Evolutionary conservation across 2,113 vertebrate genomes (phyloP).

Genomic region (Cebus imitator): DNA sequence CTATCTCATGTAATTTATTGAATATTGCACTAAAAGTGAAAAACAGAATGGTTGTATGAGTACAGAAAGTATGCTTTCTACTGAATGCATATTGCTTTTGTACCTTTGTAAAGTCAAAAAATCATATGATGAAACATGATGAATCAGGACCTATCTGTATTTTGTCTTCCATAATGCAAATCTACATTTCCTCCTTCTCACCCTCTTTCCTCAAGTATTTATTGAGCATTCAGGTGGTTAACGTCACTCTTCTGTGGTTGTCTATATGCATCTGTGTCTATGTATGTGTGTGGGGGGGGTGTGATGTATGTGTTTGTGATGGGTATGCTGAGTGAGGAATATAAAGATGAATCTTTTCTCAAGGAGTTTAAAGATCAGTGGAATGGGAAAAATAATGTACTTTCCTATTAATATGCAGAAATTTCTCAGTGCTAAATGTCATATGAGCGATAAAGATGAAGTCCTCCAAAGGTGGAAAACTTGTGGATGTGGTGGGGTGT

Average conservation of each 20-base stretch:
- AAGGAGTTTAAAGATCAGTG: neutral
- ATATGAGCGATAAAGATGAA: neutral
- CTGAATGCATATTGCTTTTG: neutral
- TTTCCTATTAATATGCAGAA: neutral
- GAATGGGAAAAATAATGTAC: neutral
- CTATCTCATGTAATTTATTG: neutral
- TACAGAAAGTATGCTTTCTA: neutral
- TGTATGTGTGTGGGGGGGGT: neutral
- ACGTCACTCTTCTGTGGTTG: neutral
- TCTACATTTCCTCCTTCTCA: neutral
- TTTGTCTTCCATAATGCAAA: neutral
- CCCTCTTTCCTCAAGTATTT: constrained; percentile 11
- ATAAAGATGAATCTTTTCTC: neutral
- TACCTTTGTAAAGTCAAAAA: neutral
- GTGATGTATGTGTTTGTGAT: neutral
- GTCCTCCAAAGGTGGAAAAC: neutral
- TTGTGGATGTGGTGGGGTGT: neutral
- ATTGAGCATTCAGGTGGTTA: neutral
- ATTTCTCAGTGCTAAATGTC: neutral
- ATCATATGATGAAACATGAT: neutral
- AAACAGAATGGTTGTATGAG: neutral
- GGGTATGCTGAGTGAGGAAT: neutral
- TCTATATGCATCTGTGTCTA: neutral
- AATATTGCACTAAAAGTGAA: neutral
- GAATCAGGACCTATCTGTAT: neutral